Evolutionary conservation across 2,888 invertebrate genomes (phyloP), one percentile per base, ranked within the genome.

Genomic region (Spilarctia lutea): DNA sequence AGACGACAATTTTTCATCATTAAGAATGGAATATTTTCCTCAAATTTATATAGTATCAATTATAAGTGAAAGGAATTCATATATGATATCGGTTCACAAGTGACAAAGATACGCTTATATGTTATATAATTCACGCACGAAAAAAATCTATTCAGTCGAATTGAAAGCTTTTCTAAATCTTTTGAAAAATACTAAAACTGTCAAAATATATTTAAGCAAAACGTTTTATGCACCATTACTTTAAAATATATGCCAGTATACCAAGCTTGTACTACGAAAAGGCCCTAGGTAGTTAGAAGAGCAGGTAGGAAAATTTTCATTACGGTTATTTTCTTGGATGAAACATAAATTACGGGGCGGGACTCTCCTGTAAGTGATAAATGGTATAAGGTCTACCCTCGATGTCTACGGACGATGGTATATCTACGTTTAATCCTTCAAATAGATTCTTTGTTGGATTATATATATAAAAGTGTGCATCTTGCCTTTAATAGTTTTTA

Each of bases 281-380:
- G 30, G 48, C 68, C 68, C 24, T 24, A 68, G 30, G 68, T 48
- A 48, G 68, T 68, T 24, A 33, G 48, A 73, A 35, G 42, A 45
- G 65, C 70, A 74, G 67, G 71, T 74, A 74, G 45, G 67, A 35
- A 71, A 71, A 68, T 75, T 75, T 75, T 67, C 71, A 71, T 71
- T 75, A 68, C 67, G 68, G 71, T 68, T 75, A 75, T 71, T 75
- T 74, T 75, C 74, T 71, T 71, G 74, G 63, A 71, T 71, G 63
- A 75, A 75, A 75, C 74, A 75, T 75, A 75, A 75, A 75, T 75
- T 75, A 75, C 60, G 63, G 65, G 68, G 30, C 66, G 69, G 70
- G 71, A 71, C 56, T 70, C 56, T 27, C 16, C 48, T 71, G 67
- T 71, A 71, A 75, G 74, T 75, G 74, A 75, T 75, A 75, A 75